Percentiles rank a stretch among this genome's conserved stretches.
phyloP scores from a whole-genome alignment of 2,113 vertebrate genomes.

The Ameiurus melas region DNA sequence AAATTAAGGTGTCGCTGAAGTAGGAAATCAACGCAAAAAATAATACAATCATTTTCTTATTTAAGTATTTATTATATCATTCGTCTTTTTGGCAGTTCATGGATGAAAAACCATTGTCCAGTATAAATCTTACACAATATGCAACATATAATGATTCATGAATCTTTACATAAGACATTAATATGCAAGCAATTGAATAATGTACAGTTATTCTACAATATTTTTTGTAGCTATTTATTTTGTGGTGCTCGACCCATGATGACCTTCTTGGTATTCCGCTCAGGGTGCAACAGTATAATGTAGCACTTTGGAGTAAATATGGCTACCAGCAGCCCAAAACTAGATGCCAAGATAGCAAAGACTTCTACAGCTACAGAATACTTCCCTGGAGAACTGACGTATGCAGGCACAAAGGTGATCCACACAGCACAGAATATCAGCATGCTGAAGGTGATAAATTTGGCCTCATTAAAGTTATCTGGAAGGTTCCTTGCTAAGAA shows the following conservation, averaged over 20 bases:
- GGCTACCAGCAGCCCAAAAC: slow-evolving; percentile 58
- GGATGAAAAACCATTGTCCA: background rate
- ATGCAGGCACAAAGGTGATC: slow-evolving; percentile 60
- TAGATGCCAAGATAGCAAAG: slow-evolving; percentile 62
- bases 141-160: background rate
- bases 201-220: background rate
- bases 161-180: background rate
- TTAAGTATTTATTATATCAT: background rate
- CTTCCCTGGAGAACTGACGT: slow-evolving; percentile 62
- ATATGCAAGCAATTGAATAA: background rate
- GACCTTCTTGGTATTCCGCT: slow-evolving; percentile 60
- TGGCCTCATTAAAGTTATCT: slow-evolving; percentile 68
- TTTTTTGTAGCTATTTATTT: slow-evolving; percentile 34
- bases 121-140: background rate
- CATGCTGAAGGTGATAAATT: slow-evolving; percentile 69
- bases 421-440: slow-evolving; percentile 63
- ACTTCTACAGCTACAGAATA: slow-evolving; percentile 61
- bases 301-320: slow-evolving; percentile 64
- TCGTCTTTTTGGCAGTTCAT: background rate
- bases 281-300: slow-evolving; percentile 58
- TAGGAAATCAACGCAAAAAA: background rate
- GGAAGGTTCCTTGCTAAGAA: slow-evolving; percentile 64
- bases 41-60: background rate
- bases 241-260: slow-evolving; percentile 48
- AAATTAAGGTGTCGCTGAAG: background rate